Evolutionary conservation across 1,140 invertebrate species (phyloP).

Genomic region (Scaptomyza montana): DNA sequence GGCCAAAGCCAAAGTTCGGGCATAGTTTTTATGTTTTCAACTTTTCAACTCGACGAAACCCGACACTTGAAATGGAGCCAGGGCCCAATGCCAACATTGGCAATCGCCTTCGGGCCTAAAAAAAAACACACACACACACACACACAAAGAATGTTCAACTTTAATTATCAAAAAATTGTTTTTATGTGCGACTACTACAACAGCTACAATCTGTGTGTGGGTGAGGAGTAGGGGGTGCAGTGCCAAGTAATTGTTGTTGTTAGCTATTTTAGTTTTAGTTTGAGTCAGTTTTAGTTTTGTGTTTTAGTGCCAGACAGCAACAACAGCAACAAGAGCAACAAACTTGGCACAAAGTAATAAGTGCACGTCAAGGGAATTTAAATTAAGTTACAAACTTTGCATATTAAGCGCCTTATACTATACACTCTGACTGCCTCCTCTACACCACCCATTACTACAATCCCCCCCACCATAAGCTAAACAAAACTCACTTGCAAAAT

Average conservation of each 20-base stretch:
- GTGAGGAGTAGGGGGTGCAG: background rate
- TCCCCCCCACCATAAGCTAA: slow-evolving; percentile 4
- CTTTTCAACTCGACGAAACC: slow-evolving; percentile 43
- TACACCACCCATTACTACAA: background rate
- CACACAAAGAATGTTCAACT: slow-evolving; percentile 44
- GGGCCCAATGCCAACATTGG: slow-evolving; percentile 45
- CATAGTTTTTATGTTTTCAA: slow-evolving; percentile 29
- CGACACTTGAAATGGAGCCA: slow-evolving; percentile 54
- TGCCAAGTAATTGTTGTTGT: slow-evolving; percentile 36
- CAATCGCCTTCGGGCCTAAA: slow-evolving; percentile 35
- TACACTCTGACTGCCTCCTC: background rate
- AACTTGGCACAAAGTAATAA: slow-evolving; percentile 58
- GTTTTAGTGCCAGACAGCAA: slow-evolving; percentile 40
- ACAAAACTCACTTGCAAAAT: slow-evolving; percentile 35
- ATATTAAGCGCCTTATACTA: slow-evolving; percentile 52
- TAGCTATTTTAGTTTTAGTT: slow-evolving; percentile 42
- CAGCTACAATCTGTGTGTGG: background rate
- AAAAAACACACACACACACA: slow-evolving; percentile 2
- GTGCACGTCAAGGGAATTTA: slow-evolving; percentile 58
- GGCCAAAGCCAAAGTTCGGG: slow-evolving; percentile 17
- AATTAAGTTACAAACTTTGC: slow-evolving; percentile 63
- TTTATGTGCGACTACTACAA: slow-evolving; percentile 42
- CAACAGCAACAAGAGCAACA: slow-evolving; percentile 27
- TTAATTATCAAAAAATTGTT: slow-evolving; percentile 63
- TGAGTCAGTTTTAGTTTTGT: slow-evolving; percentile 23